Evolutionary conservation across 2,113 vertebrate species (phyloP).

Genomic region (Lophotis ruficrista): DNA sequence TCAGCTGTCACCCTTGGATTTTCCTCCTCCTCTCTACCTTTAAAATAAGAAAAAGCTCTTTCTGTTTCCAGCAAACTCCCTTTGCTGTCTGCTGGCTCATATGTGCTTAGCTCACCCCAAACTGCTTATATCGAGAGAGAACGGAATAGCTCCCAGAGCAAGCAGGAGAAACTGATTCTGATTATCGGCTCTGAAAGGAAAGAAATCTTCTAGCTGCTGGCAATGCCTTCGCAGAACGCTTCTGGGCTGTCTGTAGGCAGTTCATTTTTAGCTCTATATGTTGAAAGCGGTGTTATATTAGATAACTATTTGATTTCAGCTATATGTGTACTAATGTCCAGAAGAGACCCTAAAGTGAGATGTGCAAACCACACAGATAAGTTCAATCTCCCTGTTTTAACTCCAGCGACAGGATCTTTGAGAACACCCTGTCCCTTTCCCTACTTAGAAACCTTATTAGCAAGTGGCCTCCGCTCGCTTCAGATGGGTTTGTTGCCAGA

Average conservation of each 20-base stretch:
- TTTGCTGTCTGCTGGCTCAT: not conserved
- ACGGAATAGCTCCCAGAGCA: not conserved
- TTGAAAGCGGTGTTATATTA: not conserved
- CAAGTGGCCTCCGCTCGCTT: not conserved
- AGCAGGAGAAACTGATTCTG: not conserved
- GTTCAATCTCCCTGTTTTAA: not conserved
- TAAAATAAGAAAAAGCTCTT: not conserved
- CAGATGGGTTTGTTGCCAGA: conserved; percentile 43
- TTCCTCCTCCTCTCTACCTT: not conserved
- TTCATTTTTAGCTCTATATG: not conserved
- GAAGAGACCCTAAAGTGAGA: not conserved
- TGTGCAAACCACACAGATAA: not conserved
- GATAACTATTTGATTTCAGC: not conserved
- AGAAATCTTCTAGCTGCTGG: not conserved
- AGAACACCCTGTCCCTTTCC: conserved; percentile 50
- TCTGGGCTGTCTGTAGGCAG: not conserved
- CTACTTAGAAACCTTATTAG: conserved; percentile 7
- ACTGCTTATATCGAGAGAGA: not conserved
- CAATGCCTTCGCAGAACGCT: not conserved
- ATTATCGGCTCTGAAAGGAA: not conserved
- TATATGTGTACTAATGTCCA: not conserved
- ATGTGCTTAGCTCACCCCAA: not conserved
- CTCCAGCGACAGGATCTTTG: conserved; percentile 2
- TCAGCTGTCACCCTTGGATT: not conserved
- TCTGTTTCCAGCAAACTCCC: not conserved